Percentiles rank a stretch among this genome's conserved stretches.
Evolutionary conservation across 1,140 invertebrate species (phyloP).

Genomic region (silkworm (Bombyx mori)): ASM3026992v2 NC_085121.1:11710001-11710500

Average conservation of each 20-base stretch:
- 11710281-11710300: conserved; percentile 38
- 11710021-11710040: conserved; percentile 43
- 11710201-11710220: conserved; percentile 44
- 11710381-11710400: conserved; percentile 41
- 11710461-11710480: conserved; percentile 27
- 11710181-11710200: conserved; percentile 37
- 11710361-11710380: conserved; percentile 21
- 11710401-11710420: conserved; percentile 33
- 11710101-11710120: conserved; percentile 3
- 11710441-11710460: conserved; percentile 44
- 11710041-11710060: conserved; percentile 35
- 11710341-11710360: neutral
- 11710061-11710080: conserved; percentile 36
- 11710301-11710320: conserved; percentile 40
- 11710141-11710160: conserved; percentile 37
- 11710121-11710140: conserved; percentile 19
- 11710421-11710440: conserved; percentile 39
- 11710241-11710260: conserved; percentile 20
- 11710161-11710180: conserved; percentile 37
- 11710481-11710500: conserved; percentile 42
- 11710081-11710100: conserved; percentile 40
- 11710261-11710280: conserved; percentile 36
- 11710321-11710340: conserved; percentile 40
- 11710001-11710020: conserved; percentile 5
- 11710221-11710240: too few species aligned